These are phyloP conservation scores for Mohoua ochrocephala DNA, from an alignment of 2,113 vertebrate species.

Conservation along the genomic window DNA sequence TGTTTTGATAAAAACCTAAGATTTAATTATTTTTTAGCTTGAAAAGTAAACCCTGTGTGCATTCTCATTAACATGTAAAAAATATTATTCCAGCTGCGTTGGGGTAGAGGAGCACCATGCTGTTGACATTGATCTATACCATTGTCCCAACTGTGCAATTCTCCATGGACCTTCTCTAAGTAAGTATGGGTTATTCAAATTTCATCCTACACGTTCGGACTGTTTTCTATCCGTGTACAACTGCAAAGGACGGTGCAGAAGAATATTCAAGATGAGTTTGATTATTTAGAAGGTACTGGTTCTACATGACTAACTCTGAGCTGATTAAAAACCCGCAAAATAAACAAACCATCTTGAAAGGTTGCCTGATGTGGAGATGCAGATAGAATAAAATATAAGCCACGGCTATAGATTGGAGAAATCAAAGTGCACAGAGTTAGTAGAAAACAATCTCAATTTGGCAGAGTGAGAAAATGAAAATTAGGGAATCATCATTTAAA, in stretches of 20 bases:
- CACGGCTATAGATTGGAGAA: rapidly evolving
- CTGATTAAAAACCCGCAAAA: background rate
- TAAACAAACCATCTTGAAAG: background rate
- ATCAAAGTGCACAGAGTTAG: background rate
- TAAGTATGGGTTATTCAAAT: conserved; percentile 73
- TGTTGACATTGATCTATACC: conserved; percentile 96
- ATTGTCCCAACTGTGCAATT: conserved; percentile 95
- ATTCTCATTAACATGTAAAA: conserved; percentile 24
- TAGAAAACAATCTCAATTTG: background rate
- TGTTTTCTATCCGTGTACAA: background rate
- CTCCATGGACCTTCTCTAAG: conserved; percentile 90
- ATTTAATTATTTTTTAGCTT: background rate
- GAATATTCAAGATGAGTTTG: background rate
- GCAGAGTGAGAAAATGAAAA: background rate
- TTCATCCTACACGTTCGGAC: background rate
- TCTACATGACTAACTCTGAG: background rate
- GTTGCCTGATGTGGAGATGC: background rate
- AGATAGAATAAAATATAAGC: background rate
- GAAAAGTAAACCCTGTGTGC: background rate
- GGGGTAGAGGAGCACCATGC: conserved; percentile 97
- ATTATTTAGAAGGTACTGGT: background rate
- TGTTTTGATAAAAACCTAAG: background rate
- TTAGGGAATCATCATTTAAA: background rate
- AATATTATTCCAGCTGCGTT: conserved; percentile 84
- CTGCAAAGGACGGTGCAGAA: background rate